phyloP scores from a whole-genome alignment of 1,140 invertebrate genomes.

The Nilaparvata lugens region DNA sequence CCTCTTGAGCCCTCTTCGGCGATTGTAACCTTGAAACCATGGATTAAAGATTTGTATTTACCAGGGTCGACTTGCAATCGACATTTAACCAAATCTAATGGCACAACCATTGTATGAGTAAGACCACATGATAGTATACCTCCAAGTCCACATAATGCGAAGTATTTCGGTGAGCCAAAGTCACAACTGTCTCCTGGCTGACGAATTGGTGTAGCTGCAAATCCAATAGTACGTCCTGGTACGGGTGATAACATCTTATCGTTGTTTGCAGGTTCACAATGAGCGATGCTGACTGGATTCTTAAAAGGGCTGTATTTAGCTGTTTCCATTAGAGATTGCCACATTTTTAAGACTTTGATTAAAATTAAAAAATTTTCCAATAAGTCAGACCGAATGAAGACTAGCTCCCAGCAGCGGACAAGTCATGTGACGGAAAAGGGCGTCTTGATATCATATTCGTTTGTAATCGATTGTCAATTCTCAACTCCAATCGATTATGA shows the following conservation, averaged over 20 bases:
- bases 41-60: conserved; percentile 60
- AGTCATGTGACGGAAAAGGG: too few relatives aligned
- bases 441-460: too few relatives aligned
- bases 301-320: conserved; percentile 63
- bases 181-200: conserved; percentile 42
- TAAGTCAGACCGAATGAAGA: too few relatives aligned
- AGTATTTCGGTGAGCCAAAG: conserved; percentile 63
- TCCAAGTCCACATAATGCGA: conserved; percentile 62
- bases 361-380: not conserved
- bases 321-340: conserved; percentile 58
- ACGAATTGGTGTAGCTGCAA: conserved; percentile 44
- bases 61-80: conserved; percentile 62
- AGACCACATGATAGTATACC: conserved; percentile 71
- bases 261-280: conserved; percentile 41
- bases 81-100: conserved; percentile 70
- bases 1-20: conserved; percentile 60
- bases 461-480: too few relatives aligned
- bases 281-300: conserved; percentile 42
- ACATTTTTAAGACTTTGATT: conserved; percentile 43
- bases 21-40: conserved; percentile 54
- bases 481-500: too few relatives aligned
- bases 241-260: conserved; percentile 32
- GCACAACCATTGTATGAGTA: conserved; percentile 62
- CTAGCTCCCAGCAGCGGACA: too few relatives aligned
- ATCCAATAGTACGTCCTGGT: conserved; percentile 41